Evolutionary conservation across 1,140 invertebrate genomes (phyloP).

Genomic region (Cyrtorhinus lividipennis): DNA sequence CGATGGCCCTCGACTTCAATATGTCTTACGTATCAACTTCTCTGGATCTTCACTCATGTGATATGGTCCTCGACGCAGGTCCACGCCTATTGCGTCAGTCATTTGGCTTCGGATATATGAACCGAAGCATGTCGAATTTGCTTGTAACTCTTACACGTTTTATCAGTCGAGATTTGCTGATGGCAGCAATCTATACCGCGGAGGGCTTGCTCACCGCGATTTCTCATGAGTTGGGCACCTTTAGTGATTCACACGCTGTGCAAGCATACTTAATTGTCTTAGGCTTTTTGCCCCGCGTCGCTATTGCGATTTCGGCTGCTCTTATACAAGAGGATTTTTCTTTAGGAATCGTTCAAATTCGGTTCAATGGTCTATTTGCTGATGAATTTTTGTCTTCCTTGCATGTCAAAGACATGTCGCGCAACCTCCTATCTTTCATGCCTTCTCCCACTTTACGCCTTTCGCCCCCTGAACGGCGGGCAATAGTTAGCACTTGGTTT

Average conservation of each 20-base stretch:
- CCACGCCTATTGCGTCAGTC: background rate
- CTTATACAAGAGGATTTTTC: background rate
- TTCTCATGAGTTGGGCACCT: background rate
- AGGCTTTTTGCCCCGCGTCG: background rate
- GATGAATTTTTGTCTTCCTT: background rate
- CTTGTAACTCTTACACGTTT: background rate
- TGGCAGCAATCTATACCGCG: background rate
- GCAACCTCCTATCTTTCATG: background rate
- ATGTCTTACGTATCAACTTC: background rate
- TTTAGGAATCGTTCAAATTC: background rate
- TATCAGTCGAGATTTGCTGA: background rate
- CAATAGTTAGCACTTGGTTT: background rate
- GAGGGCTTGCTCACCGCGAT: background rate
- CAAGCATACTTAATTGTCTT: background rate
- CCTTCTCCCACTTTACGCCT: background rate
- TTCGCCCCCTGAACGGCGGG: background rate
- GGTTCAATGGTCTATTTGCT: background rate
- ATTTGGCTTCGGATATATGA: background rate
- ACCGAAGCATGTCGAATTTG: background rate
- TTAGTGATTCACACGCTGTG: background rate
- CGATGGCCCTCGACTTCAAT: background rate
- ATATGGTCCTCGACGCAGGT: background rate
- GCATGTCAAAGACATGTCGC: background rate
- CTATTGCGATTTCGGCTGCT: background rate
- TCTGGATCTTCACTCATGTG: background rate